Conservation (phyloP, 2,797 vertebrate genomes). For the Myotis pilosus region DNA sequence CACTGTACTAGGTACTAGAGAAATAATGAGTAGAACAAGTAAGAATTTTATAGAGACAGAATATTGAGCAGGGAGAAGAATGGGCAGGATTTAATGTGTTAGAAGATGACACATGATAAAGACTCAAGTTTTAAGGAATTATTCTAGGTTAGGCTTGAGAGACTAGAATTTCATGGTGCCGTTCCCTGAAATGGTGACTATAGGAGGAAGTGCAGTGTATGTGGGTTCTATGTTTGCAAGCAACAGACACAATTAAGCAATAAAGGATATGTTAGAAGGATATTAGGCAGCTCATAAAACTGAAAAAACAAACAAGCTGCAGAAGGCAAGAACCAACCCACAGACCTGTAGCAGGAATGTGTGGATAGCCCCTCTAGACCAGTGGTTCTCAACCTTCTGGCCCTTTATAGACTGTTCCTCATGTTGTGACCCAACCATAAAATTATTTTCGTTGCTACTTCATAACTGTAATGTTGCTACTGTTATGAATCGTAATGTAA, state of each 20-base stretch:
- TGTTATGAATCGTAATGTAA: no score
- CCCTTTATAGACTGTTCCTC: no score
- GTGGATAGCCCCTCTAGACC: neutral
- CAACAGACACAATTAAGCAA: slow-evolving; percentile 17
- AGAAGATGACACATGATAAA: neutral
- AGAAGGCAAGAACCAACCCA: neutral
- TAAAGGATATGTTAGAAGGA: neutral
- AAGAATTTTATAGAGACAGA: neutral
- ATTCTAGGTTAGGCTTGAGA: neutral
- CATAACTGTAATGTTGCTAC: no score
- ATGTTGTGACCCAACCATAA: no score
- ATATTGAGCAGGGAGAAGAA: neutral
- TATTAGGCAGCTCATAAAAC: neutral
- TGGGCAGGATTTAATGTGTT: neutral
- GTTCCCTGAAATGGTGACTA: neutral
- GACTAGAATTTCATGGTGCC: neutral
- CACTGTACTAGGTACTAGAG: neutral
- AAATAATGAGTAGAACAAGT: neutral
- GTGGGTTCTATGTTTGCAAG: neutral
- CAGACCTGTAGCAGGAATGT: neutral
- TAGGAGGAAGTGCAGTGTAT: neutral
- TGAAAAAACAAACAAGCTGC: neutral
- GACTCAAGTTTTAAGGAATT: neutral
- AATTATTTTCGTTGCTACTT: no score
- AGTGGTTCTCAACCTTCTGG: no score